phyloP scores from a whole-genome alignment of 2,113 vertebrate species.

The Micronycteris hirsuta region DNA sequence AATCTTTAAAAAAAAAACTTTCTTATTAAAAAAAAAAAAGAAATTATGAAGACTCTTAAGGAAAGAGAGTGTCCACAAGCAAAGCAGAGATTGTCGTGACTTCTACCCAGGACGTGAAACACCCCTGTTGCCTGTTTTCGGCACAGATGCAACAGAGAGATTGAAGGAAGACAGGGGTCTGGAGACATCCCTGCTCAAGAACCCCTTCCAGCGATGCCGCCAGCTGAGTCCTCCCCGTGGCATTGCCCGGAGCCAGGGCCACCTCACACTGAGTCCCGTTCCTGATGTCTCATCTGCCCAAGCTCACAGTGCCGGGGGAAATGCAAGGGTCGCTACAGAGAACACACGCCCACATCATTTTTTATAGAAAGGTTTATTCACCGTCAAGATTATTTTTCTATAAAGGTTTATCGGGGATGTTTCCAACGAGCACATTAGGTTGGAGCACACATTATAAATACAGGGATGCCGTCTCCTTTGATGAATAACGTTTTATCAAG shows the following conservation, averaged over 20 bases:
- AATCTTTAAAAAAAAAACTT: no score
- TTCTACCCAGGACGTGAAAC: no score
- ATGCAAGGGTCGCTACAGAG: background rate
- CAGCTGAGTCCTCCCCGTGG: no score
- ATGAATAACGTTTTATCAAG: background rate
- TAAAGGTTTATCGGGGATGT: conserved; percentile 43
- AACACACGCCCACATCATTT: background rate
- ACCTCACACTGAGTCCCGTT: conserved; percentile 65
- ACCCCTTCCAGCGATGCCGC: conserved; percentile 8
- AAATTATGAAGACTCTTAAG: background rate
- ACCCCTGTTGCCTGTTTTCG: background rate
- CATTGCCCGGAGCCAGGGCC: conserved; percentile 1
- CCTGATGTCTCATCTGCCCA: conserved; percentile 28
- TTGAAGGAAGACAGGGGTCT: conserved; percentile 31
- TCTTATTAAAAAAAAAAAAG: no score
- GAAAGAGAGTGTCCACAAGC: background rate
- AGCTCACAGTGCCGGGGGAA: conserved; percentile 46
- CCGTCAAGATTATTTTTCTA: background rate
- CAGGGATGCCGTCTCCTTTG: background rate
- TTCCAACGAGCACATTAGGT: conserved; percentile 1
- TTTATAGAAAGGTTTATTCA: background rate
- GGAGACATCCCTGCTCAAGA: conserved; percentile 26
- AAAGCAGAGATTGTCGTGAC: background rate
- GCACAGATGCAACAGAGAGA: background rate
- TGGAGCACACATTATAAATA: conserved; percentile 21